phyloP scores from a whole-genome alignment of 2,797 vertebrate species.

The Enteromius anoplus region DNA sequence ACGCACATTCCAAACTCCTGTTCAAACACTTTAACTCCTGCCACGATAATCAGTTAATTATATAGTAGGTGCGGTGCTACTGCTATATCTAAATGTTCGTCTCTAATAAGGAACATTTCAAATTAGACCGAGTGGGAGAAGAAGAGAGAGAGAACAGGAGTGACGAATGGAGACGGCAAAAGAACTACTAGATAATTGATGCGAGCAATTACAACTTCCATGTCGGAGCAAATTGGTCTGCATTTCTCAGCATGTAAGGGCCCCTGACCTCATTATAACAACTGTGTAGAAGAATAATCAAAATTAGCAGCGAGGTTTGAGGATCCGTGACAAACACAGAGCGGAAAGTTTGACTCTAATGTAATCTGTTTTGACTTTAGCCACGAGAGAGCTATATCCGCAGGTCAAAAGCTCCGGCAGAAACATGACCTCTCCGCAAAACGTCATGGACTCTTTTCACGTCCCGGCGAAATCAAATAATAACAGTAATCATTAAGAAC shows the following conservation, averaged over 20 bases:
- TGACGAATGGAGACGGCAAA: constrained; percentile 54
- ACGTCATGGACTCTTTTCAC: constrained; percentile 45
- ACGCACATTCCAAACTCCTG: constrained; percentile 54
- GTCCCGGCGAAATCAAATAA: constrained; percentile 65
- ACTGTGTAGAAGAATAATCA: constrained; percentile 78
- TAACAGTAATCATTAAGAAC: constrained; percentile 68
- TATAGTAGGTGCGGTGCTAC: constrained; percentile 69
- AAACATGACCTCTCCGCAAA: constrained; percentile 51
- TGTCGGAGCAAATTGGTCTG: constrained; percentile 79
- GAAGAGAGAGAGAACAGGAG: constrained; percentile 54
- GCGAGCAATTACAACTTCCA: constrained; percentile 80
- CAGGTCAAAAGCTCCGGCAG: constrained; percentile 46
- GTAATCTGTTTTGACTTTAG: constrained; percentile 54
- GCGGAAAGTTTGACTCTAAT: constrained; percentile 54
- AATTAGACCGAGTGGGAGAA: constrained; percentile 65
- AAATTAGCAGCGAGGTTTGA: constrained; percentile 74
- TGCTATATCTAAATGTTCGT: constrained; percentile 76
- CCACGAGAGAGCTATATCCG: constrained; percentile 37
- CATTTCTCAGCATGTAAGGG: constrained; percentile 77
- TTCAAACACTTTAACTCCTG: constrained; percentile 36
- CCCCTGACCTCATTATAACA: constrained; percentile 79
- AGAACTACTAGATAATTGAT: constrained; percentile 75
- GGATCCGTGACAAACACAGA: constrained; percentile 65
- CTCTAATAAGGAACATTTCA: constrained; percentile 80
- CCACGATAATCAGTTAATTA: constrained; percentile 79